Percentiles rank a stretch among this genome's conserved stretches.
These are phyloP conservation scores for Dromiciops gliroides DNA, from an alignment of 2,113 vertebrate genomes.

Conservation along the genomic window DNA sequence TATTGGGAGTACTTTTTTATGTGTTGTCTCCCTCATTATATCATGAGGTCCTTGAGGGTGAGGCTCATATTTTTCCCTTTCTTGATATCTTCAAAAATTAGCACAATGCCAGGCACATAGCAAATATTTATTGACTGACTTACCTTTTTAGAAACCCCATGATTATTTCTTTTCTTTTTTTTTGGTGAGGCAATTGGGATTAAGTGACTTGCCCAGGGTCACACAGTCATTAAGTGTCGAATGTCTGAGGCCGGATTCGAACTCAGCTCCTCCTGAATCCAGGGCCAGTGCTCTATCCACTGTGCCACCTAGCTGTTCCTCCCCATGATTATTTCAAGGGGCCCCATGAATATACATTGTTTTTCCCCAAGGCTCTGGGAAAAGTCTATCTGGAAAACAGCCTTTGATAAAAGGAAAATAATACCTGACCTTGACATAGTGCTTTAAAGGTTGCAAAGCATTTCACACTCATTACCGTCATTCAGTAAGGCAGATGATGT, in stretches of 20 bases:
- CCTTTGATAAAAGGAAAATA: conserved; percentile 1
- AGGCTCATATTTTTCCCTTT: background rate
- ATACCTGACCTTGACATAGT: background rate
- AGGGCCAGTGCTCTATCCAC: no score
- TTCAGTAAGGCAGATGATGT: background rate
- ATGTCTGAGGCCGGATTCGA: no score
- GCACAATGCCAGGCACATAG: background rate
- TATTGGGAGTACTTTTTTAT: background rate
- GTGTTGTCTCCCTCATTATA: background rate
- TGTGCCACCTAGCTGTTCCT: no score
- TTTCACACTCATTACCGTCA: no score
- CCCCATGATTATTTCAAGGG: background rate
- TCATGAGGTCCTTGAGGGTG: background rate
- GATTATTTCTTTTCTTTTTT: no score
- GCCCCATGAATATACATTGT: background rate
- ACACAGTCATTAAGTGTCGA: no score
- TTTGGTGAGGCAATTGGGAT: no score
- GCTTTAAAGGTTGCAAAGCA: background rate
- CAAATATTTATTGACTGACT: background rate
- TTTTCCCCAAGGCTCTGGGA: background rate
- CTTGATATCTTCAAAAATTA: background rate
- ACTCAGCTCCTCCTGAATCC: no score
- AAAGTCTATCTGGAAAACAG: background rate
- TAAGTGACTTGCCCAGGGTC: no score
- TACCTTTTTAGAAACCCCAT: background rate